phyloP scores from a whole-genome alignment of 2,113 vertebrate species.

The Donacobius atricapilla region DNA sequence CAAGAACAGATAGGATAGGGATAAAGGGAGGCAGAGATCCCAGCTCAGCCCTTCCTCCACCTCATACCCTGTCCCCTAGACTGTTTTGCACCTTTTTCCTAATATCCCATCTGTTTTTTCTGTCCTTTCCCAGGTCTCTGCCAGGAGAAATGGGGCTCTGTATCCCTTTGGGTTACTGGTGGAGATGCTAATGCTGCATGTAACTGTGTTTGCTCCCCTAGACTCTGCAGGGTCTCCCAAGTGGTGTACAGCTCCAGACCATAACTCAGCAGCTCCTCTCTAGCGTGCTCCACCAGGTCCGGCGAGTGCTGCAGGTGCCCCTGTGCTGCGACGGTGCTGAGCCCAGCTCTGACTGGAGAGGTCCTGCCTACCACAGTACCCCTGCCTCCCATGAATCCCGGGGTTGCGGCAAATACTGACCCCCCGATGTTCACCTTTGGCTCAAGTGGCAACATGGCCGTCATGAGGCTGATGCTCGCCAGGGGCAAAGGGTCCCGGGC shows the following conservation, averaged over 20 bases:
- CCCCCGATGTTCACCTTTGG: too few relatives aligned
- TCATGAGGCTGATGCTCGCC: too few relatives aligned
- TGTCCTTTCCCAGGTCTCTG: not conserved
- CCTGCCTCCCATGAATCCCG: too few relatives aligned
- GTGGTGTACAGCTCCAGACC: not conserved
- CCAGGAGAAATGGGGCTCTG: not conserved
- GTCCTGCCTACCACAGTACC: too few relatives aligned
- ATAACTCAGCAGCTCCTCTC: constrained; percentile 4
- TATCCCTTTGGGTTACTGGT: not conserved
- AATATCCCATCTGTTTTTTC: not conserved
- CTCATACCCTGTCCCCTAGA: not conserved
- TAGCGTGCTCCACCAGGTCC: too few relatives aligned
- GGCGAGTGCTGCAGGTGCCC: too few relatives aligned
- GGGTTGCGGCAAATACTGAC: too few relatives aligned
- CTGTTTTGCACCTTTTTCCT: not conserved
- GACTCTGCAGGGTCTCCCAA: not conserved
- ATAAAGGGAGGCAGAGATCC: not conserved
- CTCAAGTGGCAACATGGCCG: too few relatives aligned
- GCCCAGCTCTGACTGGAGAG: too few relatives aligned
- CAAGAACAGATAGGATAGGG: not conserved
- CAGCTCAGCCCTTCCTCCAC: not conserved
- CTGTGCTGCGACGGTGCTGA: too few relatives aligned
- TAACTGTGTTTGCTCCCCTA: not conserved
- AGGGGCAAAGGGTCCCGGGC: too few relatives aligned
- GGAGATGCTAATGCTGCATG: not conserved